These are phyloP conservation scores for Clamator glandarius DNA, from an alignment of 2,797 vertebrate species.

Conservation along the genomic window DNA sequence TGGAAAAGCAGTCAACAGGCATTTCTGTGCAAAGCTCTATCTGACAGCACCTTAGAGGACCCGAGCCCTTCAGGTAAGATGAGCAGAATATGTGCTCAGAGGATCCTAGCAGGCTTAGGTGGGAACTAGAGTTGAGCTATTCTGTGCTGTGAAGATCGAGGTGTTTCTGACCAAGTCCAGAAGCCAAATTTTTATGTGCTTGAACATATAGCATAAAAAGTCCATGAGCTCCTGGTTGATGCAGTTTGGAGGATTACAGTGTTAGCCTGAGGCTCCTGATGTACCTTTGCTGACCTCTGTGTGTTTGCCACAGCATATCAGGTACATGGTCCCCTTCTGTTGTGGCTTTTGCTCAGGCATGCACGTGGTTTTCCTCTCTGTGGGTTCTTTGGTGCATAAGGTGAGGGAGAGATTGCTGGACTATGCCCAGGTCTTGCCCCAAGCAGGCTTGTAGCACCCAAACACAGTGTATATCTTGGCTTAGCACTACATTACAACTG, in stretches of 20 bases:
- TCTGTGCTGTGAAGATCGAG: neutral
- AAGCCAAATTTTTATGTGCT: neutral
- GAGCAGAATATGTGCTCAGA: neutral
- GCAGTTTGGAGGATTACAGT: neutral
- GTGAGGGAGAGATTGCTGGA: neutral
- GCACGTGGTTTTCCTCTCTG: neutral
- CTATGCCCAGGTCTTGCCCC: neutral
- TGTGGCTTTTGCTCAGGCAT: neutral
- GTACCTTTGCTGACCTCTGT: accelerated
- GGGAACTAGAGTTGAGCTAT: neutral
- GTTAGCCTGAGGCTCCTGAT: neutral
- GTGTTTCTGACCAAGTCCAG: neutral
- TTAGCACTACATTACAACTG: neutral
- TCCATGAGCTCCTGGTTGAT: neutral
- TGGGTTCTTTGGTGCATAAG: neutral
- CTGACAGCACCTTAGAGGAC: constrained; percentile 5
- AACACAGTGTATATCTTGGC: neutral
- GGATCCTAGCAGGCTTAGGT: neutral
- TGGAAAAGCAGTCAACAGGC: neutral
- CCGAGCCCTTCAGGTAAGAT: neutral
- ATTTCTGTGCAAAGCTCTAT: neutral
- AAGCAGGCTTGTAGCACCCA: neutral
- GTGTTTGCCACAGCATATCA: neutral
- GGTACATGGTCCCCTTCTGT: accelerated
- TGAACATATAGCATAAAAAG: neutral